phyloP scores from a whole-genome alignment of 2,797 vertebrate genomes.

The Darevskia mixta region DNA sequence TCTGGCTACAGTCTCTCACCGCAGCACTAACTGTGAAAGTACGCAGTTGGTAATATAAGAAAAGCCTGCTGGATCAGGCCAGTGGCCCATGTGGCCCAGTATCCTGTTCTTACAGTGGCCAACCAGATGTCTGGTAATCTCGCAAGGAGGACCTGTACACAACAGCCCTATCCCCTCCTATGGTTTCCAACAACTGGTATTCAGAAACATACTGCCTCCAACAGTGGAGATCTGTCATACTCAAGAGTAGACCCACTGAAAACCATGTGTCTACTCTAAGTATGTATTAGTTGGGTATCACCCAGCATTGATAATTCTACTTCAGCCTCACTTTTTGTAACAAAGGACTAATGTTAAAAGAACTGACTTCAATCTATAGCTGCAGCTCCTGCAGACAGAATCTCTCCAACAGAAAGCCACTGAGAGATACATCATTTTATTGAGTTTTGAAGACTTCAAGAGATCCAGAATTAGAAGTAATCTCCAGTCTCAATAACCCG shows the following conservation, averaged over 20 bases:
- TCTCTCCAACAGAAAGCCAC: constrained; percentile 7
- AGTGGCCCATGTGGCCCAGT: too few species aligned
- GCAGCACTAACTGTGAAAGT: constrained; percentile 65
- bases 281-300: too few species aligned
- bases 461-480: constrained; percentile 67
- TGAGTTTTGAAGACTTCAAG: constrained; percentile 60
- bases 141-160: too few species aligned
- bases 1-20: constrained; percentile 67
- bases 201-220: too few species aligned
- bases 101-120: too few species aligned
- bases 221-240: too few species aligned
- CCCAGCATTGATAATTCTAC: constrained; percentile 56
- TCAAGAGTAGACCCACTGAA: not conserved
- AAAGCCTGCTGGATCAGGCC: too few species aligned
- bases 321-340: constrained; percentile 53
- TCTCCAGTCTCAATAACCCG: constrained; percentile 68
- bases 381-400: constrained; percentile 43
- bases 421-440: constrained; percentile 40
- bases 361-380: constrained; percentile 24
- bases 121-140: too few species aligned
- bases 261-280: not conserved
- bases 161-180: too few species aligned
- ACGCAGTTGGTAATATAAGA: not conserved
- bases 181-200: too few species aligned
- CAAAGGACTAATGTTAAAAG: constrained; percentile 22